A percentile compares a stretch with the other conserved stretches of the same genome.
phyloP scores from a whole-genome alignment of 1,140 invertebrate genomes.

The Hormaphis cornu region DNA sequence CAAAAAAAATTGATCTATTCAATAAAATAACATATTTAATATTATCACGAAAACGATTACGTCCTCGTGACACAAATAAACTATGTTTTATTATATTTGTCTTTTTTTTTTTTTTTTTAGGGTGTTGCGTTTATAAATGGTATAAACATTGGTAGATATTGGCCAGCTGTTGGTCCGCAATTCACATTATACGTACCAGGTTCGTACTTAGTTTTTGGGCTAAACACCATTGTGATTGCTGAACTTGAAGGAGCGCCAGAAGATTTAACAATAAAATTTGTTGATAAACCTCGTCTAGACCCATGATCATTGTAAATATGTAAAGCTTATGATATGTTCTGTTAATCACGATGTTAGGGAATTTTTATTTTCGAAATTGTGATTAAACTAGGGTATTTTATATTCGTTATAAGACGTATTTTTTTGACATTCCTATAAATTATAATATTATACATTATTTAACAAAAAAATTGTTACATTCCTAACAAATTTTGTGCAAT shows the following conservation, averaged over 20 bases:
- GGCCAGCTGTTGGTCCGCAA: slow-evolving; percentile 65
- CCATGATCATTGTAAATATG: not conserved
- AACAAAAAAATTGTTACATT: no score
- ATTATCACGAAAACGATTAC: not conserved
- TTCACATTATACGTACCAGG: slow-evolving; percentile 62
- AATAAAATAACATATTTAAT: no score
- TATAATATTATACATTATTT: no score
- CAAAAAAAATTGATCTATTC: no score
- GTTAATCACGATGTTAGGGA: no score
- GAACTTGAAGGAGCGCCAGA: slow-evolving; percentile 21
- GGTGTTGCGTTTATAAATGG: slow-evolving; percentile 64
- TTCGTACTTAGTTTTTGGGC: not conserved
- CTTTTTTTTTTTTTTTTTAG: slow-evolving; percentile 38
- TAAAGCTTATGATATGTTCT: no score
- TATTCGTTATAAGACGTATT: no score
- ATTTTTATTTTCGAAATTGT: no score
- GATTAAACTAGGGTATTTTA: no score
- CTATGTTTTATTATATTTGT: not conserved
- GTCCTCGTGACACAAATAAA: no score
- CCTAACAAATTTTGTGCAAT: no score
- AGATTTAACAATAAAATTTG: not conserved
- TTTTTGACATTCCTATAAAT: no score
- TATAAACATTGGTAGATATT: slow-evolving; percentile 66
- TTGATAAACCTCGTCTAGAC: slow-evolving; percentile 11
- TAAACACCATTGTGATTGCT: slow-evolving; percentile 27